Evolutionary conservation across 2,113 vertebrate genomes (phyloP).

Genomic region (Apteryx mantelli): DNA sequence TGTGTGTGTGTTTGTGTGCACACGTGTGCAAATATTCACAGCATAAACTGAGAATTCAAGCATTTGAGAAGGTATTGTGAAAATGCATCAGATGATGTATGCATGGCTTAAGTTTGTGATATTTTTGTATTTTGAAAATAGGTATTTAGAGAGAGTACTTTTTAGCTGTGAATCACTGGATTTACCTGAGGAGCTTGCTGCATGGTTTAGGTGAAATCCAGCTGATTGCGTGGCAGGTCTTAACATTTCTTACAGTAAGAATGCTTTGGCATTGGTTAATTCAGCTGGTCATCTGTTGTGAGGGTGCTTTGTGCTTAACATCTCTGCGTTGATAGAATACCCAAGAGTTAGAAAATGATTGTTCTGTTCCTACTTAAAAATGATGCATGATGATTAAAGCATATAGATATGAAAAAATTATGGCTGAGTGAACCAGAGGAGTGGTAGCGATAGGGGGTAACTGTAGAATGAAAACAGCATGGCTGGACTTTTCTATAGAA

Average conservation of each 20-base stretch:
- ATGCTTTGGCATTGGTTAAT: neutral
- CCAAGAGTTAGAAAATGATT: neutral
- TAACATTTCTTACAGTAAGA: neutral
- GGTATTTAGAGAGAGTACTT: neutral
- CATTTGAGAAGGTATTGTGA: neutral
- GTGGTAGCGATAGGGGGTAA: neutral
- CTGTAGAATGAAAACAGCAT: neutral
- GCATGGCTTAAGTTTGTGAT: neutral
- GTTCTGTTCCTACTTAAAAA: neutral
- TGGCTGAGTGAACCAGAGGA: neutral
- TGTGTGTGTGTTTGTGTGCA: rapidly evolving
- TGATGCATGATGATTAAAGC: neutral
- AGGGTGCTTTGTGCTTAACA: neutral
- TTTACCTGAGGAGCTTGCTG: neutral
- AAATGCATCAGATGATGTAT: constrained; percentile 13
- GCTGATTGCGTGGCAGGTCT: neutral
- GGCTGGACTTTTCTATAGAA: neutral
- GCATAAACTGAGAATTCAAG: neutral
- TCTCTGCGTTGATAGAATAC: neutral
- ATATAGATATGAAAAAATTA: constrained; percentile 6
- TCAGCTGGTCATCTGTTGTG: neutral
- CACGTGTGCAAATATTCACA: neutral
- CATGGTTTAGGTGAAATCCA: neutral
- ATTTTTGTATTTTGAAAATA: neutral
- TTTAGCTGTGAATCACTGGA: neutral